Conservation (phyloP, 1,140 invertebrate genomes). For the Aphis craccivora region DNA sequence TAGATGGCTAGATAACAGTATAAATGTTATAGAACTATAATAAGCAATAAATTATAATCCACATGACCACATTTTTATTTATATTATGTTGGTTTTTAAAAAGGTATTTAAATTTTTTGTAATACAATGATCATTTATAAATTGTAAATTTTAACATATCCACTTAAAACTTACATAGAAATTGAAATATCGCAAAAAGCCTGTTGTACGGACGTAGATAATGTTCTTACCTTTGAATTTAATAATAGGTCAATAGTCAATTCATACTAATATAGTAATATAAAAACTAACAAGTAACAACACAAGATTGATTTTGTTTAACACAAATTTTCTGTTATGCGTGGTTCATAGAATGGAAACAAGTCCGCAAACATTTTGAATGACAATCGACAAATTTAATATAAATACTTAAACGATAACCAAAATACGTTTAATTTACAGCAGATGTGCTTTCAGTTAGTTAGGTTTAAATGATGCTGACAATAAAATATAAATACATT, state of each 20-base stretch:
- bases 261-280: not conserved
- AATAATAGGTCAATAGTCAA: not conserved
- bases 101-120: not conserved
- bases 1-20: not conserved
- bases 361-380: not conserved
- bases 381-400: not conserved
- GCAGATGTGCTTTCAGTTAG: not conserved
- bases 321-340: not conserved
- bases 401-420: not conserved
- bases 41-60: not conserved
- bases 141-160: not conserved
- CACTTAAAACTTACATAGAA: not conserved
- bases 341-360: not conserved
- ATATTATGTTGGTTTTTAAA: not conserved
- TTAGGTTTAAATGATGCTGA: not conserved
- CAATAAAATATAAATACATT: not conserved
- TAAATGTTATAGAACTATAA: too few relatives aligned
- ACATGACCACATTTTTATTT: not conserved
- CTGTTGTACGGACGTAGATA: not conserved
- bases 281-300: not conserved
- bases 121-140: not conserved
- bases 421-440: not conserved
- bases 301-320: not conserved
- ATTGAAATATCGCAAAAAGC: not conserved
- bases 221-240: constrained; percentile 4